Base-by-base conservation (phyloP, 2,888 invertebrate species). In the Drosophila pseudotalamancana region DNA sequence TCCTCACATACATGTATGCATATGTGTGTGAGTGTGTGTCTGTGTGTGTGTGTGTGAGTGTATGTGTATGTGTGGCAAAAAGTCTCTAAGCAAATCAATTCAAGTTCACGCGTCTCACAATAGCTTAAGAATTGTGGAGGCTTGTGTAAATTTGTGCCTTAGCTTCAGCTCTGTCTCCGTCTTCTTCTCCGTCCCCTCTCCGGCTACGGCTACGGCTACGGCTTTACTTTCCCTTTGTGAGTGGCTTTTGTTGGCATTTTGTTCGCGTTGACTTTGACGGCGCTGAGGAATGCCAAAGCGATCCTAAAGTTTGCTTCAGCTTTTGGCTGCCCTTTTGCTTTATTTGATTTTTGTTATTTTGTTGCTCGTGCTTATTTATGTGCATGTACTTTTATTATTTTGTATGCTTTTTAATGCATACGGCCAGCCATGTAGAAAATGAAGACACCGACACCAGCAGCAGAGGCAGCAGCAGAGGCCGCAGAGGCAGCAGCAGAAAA, bases 291-390 rank as follows among this genome's bases (percentile, higher is more conserved):
- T 70, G 59, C 59, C 46, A 42, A 48, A 55, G 46, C 61, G 69
- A 68, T 50, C 55, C 69, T 25, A 69, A 69, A 70, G 64, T 70
- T 63, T 68, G 56, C 54, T 59, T 53, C 34, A 51, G 69, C 54
- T 57, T 53, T 35, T 35, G 46, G 42, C 55, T 65, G 68, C 64
- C 63, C 40, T 66, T 83, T 67, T 40, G 37, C 37, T 71, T 86
- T 77, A 79, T 81, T 83, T 86, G 74, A 73, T 77, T 83, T 86
- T 79, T 81, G 74, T 81, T 81, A 77, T 81, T 81, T 73, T 63
- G 50, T 32, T 46, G 40, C 83, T 60, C 53, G 50, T 79, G 86
- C n/a, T 86, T 81, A 81, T 81, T 86, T 86, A 83, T 81, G 80
- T 77, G 66, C 71, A 77, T 78, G 62, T 67, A 62, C 76, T 74